These are phyloP conservation scores for zebrafish (Danio rerio) DNA, from an alignment of 2,113 vertebrate species.

Conservation along the genomic window GRCz12tu NC_133183.1:43655001-43655500, in stretches of 20 bases:
- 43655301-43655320: not conserved
- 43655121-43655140: too few species aligned
- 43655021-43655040: not conserved
- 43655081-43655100: not conserved
- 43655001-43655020: not conserved
- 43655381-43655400: not conserved
- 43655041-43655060: not conserved
- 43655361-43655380: not conserved
- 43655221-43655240: too few species aligned
- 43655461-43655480: constrained; percentile 31
- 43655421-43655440: constrained; percentile 21
- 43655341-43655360: not conserved
- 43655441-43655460: constrained; percentile 32
- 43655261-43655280: too few species aligned
- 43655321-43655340: not conserved
- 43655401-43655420: constrained; percentile 26
- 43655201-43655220: too few species aligned
- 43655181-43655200: not conserved
- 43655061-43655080: not conserved
- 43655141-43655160: too few species aligned
- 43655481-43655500: constrained; percentile 3
- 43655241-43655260: too few species aligned
- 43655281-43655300: not conserved
- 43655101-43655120: not conserved
- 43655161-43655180: not conserved